Conservation (phyloP, 53 echinoderm and acorn worm genomes). For the Glandiceps talaboti region DNA sequence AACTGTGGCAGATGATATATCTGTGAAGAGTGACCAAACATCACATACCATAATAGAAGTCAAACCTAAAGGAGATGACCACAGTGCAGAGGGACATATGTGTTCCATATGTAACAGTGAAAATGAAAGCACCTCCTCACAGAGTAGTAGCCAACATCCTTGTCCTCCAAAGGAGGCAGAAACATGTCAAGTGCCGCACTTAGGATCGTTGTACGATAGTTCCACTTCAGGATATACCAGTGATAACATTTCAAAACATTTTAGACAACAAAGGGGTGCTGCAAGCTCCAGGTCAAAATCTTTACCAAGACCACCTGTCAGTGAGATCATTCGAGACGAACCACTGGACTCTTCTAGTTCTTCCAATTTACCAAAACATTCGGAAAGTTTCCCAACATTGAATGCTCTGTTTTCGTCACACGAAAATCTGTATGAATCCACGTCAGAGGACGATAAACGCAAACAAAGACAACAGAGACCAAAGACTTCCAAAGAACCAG, state of each 20-base stretch:
- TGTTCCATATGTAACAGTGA: not conserved
- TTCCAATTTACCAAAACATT: constrained; percentile 11
- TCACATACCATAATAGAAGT: not conserved
- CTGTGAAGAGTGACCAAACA: not conserved
- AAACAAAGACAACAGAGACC: constrained; percentile 1
- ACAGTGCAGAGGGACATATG: not conserved
- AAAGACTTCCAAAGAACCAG: constrained; percentile 6
- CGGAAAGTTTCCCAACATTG: constrained; percentile 75
- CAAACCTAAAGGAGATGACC: not conserved
- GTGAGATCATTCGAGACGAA: not conserved
- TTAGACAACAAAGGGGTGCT: not conserved
- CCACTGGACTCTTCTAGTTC: not conserved
- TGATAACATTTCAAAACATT: not conserved
- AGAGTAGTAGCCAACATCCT: not conserved
- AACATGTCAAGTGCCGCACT: not conserved
- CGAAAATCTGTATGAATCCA: not conserved
- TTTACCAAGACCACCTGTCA: not conserved
- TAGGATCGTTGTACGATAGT: not conserved
- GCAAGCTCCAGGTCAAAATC: not conserved
- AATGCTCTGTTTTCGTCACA: constrained; percentile 31
- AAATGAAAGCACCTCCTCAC: not conserved
- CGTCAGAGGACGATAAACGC: not conserved
- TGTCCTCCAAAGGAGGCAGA: not conserved
- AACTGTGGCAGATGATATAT: not conserved
- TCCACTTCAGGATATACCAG: not conserved